Evolutionary conservation across 2,797 vertebrate genomes (phyloP).

Genomic region (Emys orbicularis): DNA sequence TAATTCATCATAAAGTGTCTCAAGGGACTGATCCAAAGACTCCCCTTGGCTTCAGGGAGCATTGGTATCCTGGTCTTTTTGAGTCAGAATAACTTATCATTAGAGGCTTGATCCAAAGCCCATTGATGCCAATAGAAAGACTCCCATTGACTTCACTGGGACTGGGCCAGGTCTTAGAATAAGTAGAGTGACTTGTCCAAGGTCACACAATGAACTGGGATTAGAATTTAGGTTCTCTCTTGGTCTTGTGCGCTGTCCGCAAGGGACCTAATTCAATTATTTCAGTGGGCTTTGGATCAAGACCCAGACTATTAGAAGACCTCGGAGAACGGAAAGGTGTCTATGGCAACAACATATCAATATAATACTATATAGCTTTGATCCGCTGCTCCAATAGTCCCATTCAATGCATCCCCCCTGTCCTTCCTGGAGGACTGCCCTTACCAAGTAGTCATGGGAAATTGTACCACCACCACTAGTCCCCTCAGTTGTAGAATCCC

Average conservation of each 20-base stretch:
- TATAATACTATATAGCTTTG: not conserved
- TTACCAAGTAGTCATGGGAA: not conserved
- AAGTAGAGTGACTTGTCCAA: not conserved
- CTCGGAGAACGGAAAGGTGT: not conserved
- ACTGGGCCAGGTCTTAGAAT: not conserved
- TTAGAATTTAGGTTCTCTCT: not conserved
- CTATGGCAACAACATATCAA: not conserved
- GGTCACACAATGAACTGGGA: not conserved
- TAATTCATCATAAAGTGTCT: not conserved
- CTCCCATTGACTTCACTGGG: not conserved
- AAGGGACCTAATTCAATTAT: not conserved
- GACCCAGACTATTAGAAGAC: not conserved
- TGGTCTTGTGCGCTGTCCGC: not conserved
- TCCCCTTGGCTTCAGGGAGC: not conserved
- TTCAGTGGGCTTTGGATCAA: not conserved
- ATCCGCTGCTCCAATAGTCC: not conserved
- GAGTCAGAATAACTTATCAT: not conserved
- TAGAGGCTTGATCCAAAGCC: not conserved
- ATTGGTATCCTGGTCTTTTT: fast-evolving
- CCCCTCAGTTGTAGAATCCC: not conserved
- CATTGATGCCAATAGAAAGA: not conserved
- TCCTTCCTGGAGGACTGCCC: not conserved
- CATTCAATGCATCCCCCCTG: not conserved
- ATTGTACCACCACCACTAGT: not conserved
- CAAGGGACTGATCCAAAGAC: not conserved